phyloP scores from a whole-genome alignment of 2,797 vertebrate genomes.

The Echeneis naucrates region DNA sequence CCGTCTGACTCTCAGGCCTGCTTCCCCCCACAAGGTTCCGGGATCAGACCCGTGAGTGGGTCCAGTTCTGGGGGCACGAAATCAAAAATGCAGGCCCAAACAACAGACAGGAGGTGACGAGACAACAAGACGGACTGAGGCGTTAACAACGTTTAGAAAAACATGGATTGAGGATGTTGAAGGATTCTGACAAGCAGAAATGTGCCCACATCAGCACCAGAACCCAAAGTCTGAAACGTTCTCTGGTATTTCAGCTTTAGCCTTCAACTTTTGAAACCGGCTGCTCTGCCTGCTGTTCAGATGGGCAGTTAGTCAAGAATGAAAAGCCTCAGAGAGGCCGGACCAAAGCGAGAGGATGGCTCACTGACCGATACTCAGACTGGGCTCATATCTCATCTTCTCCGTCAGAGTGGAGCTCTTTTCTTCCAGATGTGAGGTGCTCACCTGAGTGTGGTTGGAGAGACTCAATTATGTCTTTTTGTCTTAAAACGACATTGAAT shows the following conservation, averaged over 20 bases:
- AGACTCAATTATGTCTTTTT: neutral
- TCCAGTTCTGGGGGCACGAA: neutral
- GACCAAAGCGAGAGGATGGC: neutral
- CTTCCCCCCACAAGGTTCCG: slow-evolving; percentile 42
- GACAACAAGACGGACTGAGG: slow-evolving; percentile 14
- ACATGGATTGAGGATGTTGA: slow-evolving; percentile 42
- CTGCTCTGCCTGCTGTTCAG: slow-evolving; percentile 7
- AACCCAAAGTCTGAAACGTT: slow-evolving; percentile 28
- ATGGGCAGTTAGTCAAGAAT: slow-evolving; percentile 9
- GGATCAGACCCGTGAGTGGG: neutral
- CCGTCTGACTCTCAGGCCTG: slow-evolving; percentile 41
- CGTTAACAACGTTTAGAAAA: slow-evolving; percentile 10
- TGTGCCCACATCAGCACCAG: slow-evolving; percentile 33
- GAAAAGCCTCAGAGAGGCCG: slow-evolving; percentile 1
- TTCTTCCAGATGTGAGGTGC: neutral
- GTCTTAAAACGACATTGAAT: no score
- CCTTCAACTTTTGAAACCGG: slow-evolving; percentile 16
- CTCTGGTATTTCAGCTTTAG: slow-evolving; percentile 25
- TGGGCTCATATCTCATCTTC: neutral
- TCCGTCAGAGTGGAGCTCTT: neutral
- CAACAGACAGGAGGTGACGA: slow-evolving; percentile 33
- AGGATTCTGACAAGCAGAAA: slow-evolving; percentile 33
- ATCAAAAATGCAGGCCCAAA: neutral
- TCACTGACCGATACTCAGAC: no score
- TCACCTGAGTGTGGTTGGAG: neutral